A percentile compares a stretch with the other conserved stretches of the same genome.
phyloP scores from a whole-genome alignment of 1,140 invertebrate species.

The Drosophila orosa region DNA sequence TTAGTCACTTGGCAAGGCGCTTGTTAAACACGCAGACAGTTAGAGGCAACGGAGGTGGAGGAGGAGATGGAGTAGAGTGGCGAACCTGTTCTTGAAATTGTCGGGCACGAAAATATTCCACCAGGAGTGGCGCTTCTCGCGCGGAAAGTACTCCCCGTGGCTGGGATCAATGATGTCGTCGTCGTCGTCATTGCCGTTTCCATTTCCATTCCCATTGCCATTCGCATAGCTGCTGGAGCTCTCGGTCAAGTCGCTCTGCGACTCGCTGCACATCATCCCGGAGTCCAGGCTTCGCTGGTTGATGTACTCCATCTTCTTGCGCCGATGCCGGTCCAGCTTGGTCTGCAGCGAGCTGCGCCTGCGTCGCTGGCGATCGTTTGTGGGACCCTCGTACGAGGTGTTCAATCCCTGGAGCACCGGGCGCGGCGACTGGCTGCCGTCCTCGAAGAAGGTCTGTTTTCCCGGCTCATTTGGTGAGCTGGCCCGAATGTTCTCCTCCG shows the following conservation, averaged over 20 bases:
- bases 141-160: slow-evolving; percentile 84
- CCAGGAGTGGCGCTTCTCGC: slow-evolving; percentile 92
- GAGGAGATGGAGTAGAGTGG: slow-evolving; percentile 24
- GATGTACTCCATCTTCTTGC: slow-evolving; percentile 86
- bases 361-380: slow-evolving; percentile 83
- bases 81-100: slow-evolving; percentile 87
- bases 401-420: slow-evolving; percentile 69
- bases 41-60: slow-evolving; percentile 51
- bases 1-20: slow-evolving; percentile 66
- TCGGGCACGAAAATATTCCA: slow-evolving; percentile 93
- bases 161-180: slow-evolving; percentile 73
- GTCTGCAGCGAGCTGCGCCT: slow-evolving; percentile 91
- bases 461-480: slow-evolving; percentile 79
- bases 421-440: slow-evolving; percentile 64
- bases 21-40: slow-evolving; percentile 71
- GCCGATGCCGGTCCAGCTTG: slow-evolving; percentile 88
- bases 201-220: slow-evolving; percentile 42
- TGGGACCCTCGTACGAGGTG: slow-evolving; percentile 62
- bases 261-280: slow-evolving; percentile 56
- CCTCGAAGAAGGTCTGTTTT: slow-evolving; percentile 78
- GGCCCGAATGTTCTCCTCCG: slow-evolving; percentile 77
- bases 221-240: slow-evolving; percentile 51
- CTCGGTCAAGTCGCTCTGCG: slow-evolving; percentile 77
- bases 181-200: slow-evolving; percentile 51
- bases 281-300: slow-evolving; percentile 75